Evolutionary conservation across 2,113 vertebrate species (phyloP).

Genomic region (Platanista minor): DNA sequence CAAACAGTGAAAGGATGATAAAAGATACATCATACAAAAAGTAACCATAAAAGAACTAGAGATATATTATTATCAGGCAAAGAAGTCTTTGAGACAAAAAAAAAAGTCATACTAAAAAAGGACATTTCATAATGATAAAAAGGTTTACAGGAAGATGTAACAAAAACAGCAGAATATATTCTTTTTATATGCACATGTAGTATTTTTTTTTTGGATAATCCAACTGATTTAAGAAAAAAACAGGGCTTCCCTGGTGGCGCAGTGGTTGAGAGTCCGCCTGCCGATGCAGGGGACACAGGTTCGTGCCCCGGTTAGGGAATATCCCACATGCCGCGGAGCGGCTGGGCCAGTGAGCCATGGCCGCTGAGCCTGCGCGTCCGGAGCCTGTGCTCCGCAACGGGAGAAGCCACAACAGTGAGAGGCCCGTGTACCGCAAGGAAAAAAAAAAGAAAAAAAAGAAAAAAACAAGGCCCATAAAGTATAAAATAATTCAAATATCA

Average conservation of each 20-base stretch:
- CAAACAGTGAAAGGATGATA: not conserved
- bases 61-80: not conserved
- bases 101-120: not conserved
- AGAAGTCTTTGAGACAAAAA: not conserved
- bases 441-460: too few relatives aligned
- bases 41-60: not conserved
- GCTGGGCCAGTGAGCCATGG: too few relatives aligned
- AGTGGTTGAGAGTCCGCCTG: too few relatives aligned
- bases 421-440: too few relatives aligned
- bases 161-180: not conserved
- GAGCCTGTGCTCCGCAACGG: too few relatives aligned
- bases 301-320: too few relatives aligned
- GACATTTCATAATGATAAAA: not conserved
- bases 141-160: not conserved
- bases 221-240: not conserved
- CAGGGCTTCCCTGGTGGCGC: too few relatives aligned
- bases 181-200: not conserved
- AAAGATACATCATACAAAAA: not conserved
- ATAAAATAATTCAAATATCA: not conserved
- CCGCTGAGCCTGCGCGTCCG: too few relatives aligned
- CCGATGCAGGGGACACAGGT: too few relatives aligned
- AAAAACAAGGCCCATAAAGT: not conserved
- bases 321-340: too few relatives aligned
- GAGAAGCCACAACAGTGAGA: too few relatives aligned
- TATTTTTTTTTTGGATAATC: not conserved